phyloP scores from a whole-genome alignment of 2,797 vertebrate species.

The Alcedo atthis region DNA sequence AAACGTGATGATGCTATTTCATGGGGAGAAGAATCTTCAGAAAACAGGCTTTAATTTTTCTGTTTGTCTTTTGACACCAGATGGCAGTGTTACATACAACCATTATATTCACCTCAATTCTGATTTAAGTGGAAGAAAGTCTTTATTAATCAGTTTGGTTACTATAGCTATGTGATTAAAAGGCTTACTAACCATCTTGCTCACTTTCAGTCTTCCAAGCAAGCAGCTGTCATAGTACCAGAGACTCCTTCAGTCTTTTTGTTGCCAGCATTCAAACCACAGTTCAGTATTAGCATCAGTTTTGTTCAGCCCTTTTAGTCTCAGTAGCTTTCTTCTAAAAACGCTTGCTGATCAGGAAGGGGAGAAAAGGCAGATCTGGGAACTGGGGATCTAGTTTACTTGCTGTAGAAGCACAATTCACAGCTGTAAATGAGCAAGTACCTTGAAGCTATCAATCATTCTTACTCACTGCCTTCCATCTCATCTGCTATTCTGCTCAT shows the following conservation, averaged over 20 bases:
- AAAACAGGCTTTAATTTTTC: not conserved
- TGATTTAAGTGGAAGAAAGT: not conserved
- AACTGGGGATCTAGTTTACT: not conserved
- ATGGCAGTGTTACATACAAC: not conserved
- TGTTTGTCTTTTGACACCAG: not conserved
- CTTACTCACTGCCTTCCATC: not conserved
- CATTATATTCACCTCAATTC: not conserved
- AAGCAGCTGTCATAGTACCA: not conserved
- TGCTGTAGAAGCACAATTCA: not conserved
- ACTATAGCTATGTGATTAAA: not conserved
- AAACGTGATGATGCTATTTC: not conserved
- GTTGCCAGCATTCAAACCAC: not conserved
- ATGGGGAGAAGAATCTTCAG: not conserved
- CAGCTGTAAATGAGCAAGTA: not conserved
- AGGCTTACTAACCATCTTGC: not conserved
- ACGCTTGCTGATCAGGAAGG: not conserved
- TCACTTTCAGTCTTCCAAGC: conserved; percentile 2
- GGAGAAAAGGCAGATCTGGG: not conserved
- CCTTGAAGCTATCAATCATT: not conserved
- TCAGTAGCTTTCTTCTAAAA: not conserved
- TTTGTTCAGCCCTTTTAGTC: not conserved
- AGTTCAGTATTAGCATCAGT: not conserved
- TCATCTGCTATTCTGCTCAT: not conserved
- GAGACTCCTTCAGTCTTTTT: not conserved
- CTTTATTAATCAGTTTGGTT: conserved; percentile 10